Base-by-base conservation (phyloP, 2,113 vertebrate genomes). In the Austrofundulus limnaeus region DNA sequence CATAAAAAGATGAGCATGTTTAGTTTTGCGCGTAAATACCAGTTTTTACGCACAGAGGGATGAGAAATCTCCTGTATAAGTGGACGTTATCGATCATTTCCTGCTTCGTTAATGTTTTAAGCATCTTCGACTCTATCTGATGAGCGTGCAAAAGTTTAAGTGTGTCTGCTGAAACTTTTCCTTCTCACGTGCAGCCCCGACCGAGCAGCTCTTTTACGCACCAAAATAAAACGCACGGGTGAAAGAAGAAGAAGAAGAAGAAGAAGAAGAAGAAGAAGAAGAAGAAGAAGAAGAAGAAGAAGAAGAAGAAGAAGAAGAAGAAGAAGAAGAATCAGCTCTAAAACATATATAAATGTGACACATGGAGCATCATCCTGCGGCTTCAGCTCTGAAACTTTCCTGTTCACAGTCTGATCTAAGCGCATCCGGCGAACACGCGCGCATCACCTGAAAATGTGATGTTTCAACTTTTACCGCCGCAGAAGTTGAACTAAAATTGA, bases 151-250 rank as follows among this genome's bases (percentile, higher is more conserved):
- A 77, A 89, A 85, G 80, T 89, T 89, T 66, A 73, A 25, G 77
- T 41, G 50, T 41, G 71, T 45, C 53, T 41, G 50, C 70, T 72
- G 82, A 75, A 87, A 87, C 75, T 87, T 87, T 83, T 70, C 60
- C 57, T 50, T 28, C 24, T 31, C 51, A 25, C 19, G 65, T 47
- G 63, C 31, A 10, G 31, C 6, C 1, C 5, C 25, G 54, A 15
- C 11, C 34, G 62, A 43, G 34, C 56, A 43, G 49, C 61, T 31
- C 2, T 2, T 60, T 41, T 46, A 37, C 59, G 53, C 62, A 15
- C 17, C 24, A 11, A 10, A 48, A 34, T 10, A 34, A 54, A 43
- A 46, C 19, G 47, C 28, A 20, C 23, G 39, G 23, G 14, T 0
- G 48, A 38, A 0, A 49, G 12, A 51, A 43, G n/a, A n/a, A n/a